Percentiles rank a stretch among this genome's conserved stretches.
Evolutionary conservation across 64 coral and sea anemone species (phyloP).

Genomic region (Pachyseris speciosa): DNA sequence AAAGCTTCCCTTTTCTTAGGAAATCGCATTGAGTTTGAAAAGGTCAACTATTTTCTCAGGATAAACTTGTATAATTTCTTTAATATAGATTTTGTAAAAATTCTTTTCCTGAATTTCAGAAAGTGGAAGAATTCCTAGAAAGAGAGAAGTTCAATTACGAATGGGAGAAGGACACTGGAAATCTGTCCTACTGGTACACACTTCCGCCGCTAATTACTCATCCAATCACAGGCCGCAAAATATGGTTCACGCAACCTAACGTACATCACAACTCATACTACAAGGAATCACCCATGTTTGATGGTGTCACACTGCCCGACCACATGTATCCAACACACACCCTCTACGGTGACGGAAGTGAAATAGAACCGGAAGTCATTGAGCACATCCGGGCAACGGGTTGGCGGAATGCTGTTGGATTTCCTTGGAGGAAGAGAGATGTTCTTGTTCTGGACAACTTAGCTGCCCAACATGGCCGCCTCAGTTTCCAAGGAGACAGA

Average conservation of each 20-base stretch:
- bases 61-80: not conserved
- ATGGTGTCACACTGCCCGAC: conserved; percentile 57
- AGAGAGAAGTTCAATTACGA: conserved; percentile 47
- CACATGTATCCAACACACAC: conserved; percentile 80
- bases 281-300: conserved; percentile 85
- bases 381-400: conserved; percentile 69
- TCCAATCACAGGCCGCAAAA: conserved; percentile 77
- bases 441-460: conserved; percentile 83
- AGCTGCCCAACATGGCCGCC: conserved; percentile 50
- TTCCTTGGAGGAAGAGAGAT: conserved; percentile 91
- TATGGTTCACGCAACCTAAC: conserved; percentile 91
- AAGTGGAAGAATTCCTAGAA: conserved; percentile 74
- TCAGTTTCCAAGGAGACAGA: conserved; percentile 77
- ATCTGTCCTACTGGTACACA: conserved; percentile 77
- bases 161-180: conserved; percentile 73
- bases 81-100: not conserved
- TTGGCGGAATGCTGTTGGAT: conserved; percentile 93
- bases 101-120: conserved; percentile 17
- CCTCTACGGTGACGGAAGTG: conserved; percentile 82
- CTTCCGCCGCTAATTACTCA: conserved; percentile 69
- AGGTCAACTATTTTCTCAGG: not conserved
- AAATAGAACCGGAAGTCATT: conserved; percentile 79
- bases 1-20: too few species aligned
- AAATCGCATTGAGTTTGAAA: too few species aligned
- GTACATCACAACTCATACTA: conserved; percentile 86